A percentile compares a stretch with the other conserved stretches of the same genome.
Conservation (phyloP, 1,140 invertebrate species). For the Drepana arcuata region DNA sequence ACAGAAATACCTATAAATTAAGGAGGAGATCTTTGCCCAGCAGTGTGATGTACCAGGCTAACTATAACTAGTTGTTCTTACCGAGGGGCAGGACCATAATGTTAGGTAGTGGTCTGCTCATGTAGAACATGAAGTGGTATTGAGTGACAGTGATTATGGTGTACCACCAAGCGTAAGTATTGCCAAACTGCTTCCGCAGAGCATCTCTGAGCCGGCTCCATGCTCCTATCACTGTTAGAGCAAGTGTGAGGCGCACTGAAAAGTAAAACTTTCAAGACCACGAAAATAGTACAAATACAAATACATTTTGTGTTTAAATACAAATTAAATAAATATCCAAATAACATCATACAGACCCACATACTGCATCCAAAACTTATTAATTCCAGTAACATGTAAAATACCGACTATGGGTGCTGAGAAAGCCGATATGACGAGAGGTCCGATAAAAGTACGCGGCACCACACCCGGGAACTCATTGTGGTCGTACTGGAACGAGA, state of each 20-base stretch:
- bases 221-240: constrained; percentile 80
- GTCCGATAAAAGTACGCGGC: constrained; percentile 95
- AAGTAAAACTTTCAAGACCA: constrained; percentile 33
- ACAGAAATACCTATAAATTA: too few relatives aligned
- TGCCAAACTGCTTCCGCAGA: constrained; percentile 84
- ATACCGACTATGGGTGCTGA: constrained; percentile 83
- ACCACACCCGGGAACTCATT: constrained; percentile 98
- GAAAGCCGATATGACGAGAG: constrained; percentile 86
- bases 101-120: constrained; percentile 95
- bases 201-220: constrained; percentile 82
- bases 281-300: neutral
- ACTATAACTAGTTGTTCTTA: too few relatives aligned
- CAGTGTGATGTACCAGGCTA: too few relatives aligned
- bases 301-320: too few relatives aligned
- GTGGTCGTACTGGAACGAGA: constrained; percentile 94
- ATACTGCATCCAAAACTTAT: constrained; percentile 93
- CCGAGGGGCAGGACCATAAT: constrained; percentile 94
- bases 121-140: constrained; percentile 98
- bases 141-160: constrained; percentile 90
- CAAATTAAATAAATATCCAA: too few relatives aligned
- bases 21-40: too few relatives aligned
- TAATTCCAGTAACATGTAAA: constrained; percentile 79
- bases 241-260: constrained; percentile 88
- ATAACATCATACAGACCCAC: constrained; percentile 85
- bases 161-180: constrained; percentile 85